These are phyloP conservation scores for Chondrosia reniformis DNA, from an alignment of 37 sponge, comb jelly and placozoan genomes.

Conservation along the genomic window DNA sequence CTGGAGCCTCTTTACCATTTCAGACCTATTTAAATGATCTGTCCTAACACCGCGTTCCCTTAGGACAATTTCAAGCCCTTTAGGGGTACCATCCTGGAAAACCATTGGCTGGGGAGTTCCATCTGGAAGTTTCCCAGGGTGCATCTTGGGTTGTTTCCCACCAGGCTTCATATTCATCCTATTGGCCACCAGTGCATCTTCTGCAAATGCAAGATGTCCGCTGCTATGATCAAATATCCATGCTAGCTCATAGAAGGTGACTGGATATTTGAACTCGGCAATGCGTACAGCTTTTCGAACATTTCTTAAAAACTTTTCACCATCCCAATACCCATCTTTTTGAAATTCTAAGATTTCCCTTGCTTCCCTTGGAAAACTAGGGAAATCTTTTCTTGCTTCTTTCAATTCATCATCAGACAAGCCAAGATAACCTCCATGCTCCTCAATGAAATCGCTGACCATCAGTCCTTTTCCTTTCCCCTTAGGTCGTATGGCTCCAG, in stretches of 20 bases:
- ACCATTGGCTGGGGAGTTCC: neutral
- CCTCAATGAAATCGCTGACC: slow-evolving; percentile 40
- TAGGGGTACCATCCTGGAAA: neutral
- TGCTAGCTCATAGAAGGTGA: neutral
- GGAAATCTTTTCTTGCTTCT: neutral
- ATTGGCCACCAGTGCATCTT: slow-evolving; percentile 26
- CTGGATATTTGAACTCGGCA: slow-evolving; percentile 29
- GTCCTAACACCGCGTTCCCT: neutral
- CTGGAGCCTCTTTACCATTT: neutral
- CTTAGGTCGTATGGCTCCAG: slow-evolving; percentile 10
- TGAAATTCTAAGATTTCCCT: neutral
- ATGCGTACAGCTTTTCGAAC: slow-evolving; percentile 8
- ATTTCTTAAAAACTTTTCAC: slow-evolving; percentile 9
- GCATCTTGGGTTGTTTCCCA: slow-evolving; percentile 12
- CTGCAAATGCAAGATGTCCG: slow-evolving; percentile 6
- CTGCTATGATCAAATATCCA: slow-evolving; percentile 29
- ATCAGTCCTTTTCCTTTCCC: slow-evolving; percentile 15
- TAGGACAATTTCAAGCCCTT: slow-evolving; percentile 1
- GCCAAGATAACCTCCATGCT: slow-evolving; percentile 18
- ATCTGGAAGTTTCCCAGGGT: neutral
- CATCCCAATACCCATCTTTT: slow-evolving; percentile 18
- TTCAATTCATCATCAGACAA: slow-evolving; percentile 10
- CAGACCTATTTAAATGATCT: neutral
- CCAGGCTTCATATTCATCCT: slow-evolving; percentile 36
- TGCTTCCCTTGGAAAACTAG: neutral